A percentile compares a stretch with the other conserved stretches of the same genome.
Conservation (phyloP, 2,888 invertebrate species). For the Cephus pulcher region DNA sequence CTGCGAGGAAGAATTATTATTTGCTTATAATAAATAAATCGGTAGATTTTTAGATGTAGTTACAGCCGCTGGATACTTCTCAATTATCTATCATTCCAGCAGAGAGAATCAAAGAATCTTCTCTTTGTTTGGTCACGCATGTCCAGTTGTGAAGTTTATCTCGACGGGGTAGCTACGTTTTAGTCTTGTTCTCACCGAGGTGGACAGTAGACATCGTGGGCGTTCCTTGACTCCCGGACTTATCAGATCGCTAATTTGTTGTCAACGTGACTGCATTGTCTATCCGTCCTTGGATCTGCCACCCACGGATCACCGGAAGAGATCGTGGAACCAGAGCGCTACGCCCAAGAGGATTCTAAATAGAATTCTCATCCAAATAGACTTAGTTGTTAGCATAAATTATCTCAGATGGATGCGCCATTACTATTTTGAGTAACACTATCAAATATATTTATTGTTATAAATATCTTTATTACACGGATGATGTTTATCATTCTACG, state of each 20-base stretch:
- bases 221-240: conserved; percentile 14
- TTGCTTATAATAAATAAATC: not conserved
- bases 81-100: not conserved
- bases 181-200: not conserved
- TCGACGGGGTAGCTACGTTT: not conserved
- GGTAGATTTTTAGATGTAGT: not conserved
- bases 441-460: not conserved
- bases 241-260: conserved; percentile 23
- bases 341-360: not conserved
- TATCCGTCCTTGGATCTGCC: not conserved
- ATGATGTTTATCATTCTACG: not conserved
- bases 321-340: not conserved
- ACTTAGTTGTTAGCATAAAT: not conserved
- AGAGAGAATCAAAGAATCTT: not conserved
- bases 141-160: not conserved
- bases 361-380: not conserved
- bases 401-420: not conserved
- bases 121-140: not conserved
- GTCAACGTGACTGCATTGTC: conserved; percentile 15
- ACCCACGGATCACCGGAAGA: not conserved
- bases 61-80: not conserved
- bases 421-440: not conserved
- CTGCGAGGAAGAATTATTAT: not conserved
- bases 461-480: not conserved
- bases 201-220: not conserved